Percentiles rank a stretch among this genome's conserved stretches.
phyloP scores from a whole-genome alignment of 2,888 invertebrate species.

The Schizotus pectinicornis region DNA sequence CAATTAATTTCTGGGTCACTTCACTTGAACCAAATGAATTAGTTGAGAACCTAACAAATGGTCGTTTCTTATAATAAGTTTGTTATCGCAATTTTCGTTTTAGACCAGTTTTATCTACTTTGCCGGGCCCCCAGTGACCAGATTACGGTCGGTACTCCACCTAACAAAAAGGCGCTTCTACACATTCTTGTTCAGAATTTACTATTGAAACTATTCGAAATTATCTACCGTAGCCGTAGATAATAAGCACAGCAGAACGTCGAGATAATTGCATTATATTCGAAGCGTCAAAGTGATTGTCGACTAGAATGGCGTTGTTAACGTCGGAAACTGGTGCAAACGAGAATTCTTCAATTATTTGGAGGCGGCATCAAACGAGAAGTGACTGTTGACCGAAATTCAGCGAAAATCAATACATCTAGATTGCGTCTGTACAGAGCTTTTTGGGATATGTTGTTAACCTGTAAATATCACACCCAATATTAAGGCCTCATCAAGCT shows the following conservation, averaged over 20 bases:
- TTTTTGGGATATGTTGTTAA: constrained; percentile 29
- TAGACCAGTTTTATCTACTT: no score
- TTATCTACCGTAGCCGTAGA: no score
- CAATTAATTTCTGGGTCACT: constrained; percentile 7
- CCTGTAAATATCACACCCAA: constrained; percentile 3
- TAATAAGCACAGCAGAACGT: no score
- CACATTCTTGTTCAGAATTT: neutral
- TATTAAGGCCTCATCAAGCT: constrained; percentile 30
- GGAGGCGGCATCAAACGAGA: constrained; percentile 6
- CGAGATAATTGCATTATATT: no score
- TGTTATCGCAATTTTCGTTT: constrained; percentile 1
- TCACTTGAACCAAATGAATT: constrained; percentile 3
- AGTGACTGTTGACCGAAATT: constrained; percentile 16
- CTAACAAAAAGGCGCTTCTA: neutral
- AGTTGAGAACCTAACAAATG: constrained; percentile 3
- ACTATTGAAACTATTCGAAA: no score
- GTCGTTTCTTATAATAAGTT: constrained; percentile 2
- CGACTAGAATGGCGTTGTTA: neutral
- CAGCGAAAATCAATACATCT: constrained; percentile 15
- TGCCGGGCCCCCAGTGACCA: neutral
- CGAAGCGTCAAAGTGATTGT: no score
- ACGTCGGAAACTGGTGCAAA: constrained; percentile 1
- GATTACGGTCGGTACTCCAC: neutral
- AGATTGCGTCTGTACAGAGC: constrained; percentile 20
- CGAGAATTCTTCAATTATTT: constrained; percentile 5